Base-by-base conservation (phyloP, 2,888 invertebrate genomes). In the Hartigia nigra region DNA sequence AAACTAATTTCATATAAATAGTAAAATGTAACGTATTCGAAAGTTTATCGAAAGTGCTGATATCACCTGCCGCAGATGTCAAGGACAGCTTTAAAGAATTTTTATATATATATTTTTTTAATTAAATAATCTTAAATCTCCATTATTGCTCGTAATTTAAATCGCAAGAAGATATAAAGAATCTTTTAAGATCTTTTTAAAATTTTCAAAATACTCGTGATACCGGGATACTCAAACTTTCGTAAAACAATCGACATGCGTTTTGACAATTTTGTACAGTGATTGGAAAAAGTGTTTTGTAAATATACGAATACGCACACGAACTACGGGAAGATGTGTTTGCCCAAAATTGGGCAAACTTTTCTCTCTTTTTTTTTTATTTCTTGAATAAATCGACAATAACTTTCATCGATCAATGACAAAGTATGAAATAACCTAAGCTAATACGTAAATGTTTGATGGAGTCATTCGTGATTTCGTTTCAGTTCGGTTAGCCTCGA, bases 1-100 rank as follows among this genome's bases (percentile, higher is more conserved):
- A 88, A 87, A 87, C 87, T 88, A 87, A 84, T 88, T 83, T 87
- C 85, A 83, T 88, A 87, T 85, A 87, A 88, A 88, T 85, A 86
- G 86, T 87, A 83, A 87, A 85, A 87, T 78, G 81, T 32, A 31
- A 72, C 55, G 55, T 9, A 55, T 23, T 55, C 55, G 55, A 55
- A 55, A 23, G 55, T 55, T 55, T 23, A 55, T 55, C 55, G 55
- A 55, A 55, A 55, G 55, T 9, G 55, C 55, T 55, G 55, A 23
- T 55, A 23, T 55, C 55, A 55, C 23, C 55, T 23, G 55, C 23
- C 23, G 9, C 55, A 9, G 9, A 55, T 2, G 23, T 23, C 55
- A 55, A 55, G 23, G 23, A 1, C 23, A 55, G 9, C 23, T 23
- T 14, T 14, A 14, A 14, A 4, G 14, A 39, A 39, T 37, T 4